These are phyloP conservation scores for Rhinolophus sinicus DNA, from an alignment of 2,113 vertebrate genomes.

Conservation along the genomic window DNA sequence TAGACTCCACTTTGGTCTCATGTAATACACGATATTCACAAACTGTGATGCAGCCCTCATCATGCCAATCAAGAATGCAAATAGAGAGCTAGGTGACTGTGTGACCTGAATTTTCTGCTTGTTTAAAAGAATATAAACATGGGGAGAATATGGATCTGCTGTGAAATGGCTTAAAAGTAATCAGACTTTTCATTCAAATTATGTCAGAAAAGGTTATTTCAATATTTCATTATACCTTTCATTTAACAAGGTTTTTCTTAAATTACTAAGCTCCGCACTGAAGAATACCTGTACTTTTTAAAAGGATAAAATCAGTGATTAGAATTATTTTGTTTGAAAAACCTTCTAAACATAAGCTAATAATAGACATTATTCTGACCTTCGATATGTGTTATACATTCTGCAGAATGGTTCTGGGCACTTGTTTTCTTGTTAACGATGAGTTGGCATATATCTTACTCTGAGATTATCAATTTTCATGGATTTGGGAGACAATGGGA, in stretches of 20 bases:
- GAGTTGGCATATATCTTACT: neutral
- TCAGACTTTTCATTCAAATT: slow-evolving; percentile 76
- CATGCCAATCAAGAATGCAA: slow-evolving; percentile 84
- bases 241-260: slow-evolving; percentile 28
- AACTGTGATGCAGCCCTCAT: slow-evolving; percentile 70
- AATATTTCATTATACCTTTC: slow-evolving; percentile 4
- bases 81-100: slow-evolving; percentile 80
- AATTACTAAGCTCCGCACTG: slow-evolving; percentile 28
- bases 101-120: slow-evolving; percentile 84
- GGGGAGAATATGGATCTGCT: slow-evolving; percentile 76
- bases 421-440: neutral
- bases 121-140: slow-evolving; percentile 79
- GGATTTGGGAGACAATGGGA: neutral
- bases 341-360: neutral
- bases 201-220: slow-evolving; percentile 45
- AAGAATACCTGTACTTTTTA: slow-evolving; percentile 15
- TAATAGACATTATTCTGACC: neutral
- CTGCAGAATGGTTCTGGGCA: neutral
- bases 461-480: neutral
- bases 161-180: slow-evolving; percentile 78
- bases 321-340: slow-evolving; percentile 17
- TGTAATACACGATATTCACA: slow-evolving; percentile 80
- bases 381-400: neutral
- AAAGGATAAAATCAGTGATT: slow-evolving; percentile 37
- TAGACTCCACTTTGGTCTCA: slow-evolving; percentile 56